Base-by-base conservation (phyloP, 2,888 invertebrate genomes). In the Halictus quadricinctus region DNA sequence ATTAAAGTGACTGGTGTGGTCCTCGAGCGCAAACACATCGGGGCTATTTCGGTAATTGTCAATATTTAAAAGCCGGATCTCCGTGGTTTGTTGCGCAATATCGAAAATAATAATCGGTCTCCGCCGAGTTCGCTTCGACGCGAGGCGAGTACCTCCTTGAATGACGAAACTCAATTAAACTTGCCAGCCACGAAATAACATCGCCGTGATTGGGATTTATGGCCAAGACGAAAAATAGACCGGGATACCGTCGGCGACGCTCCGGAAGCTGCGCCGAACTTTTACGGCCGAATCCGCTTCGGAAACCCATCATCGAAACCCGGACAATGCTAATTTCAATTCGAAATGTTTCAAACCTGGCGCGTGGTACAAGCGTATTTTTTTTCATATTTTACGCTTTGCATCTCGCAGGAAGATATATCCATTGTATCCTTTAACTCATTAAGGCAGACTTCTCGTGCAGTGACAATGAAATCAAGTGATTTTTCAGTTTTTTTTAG, bases 271-370 rank as follows among this genome's bases (percentile, higher is more conserved):
- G 48, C 58, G 25, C 1, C 8, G n/a, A 60, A 25, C 48, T 64
- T 64, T 43, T 80, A 60, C 46, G 73, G 46, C n/a, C 29, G 69
- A 74, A 70, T 58, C 64, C 64, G 18, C 6, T 29, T 36, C 13
- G 36, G 10, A 74, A 54, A 15, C 21, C 21, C 29, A 21, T 81
- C 41, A 76, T 84, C 78, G 72, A 64, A 73, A 13, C 25, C 69
- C 75, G 36, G 66, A 41, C 83, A 78, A 83, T 80, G 72, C 70
- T 72, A 48, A 48, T 83, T 85, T 85, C 85, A 83, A 85, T 83
- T 83, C 77, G 80, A 82, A 70, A 58, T 58, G 21, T n/a, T 58
- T n/a, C 12, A 12, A 58, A 58, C 3, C 12, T 4, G 12, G 0
- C n/a, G 58, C 15, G 48, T 15, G 15, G 15, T 15, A 15, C 10